Percentiles rank a stretch among this genome's conserved stretches.
These are phyloP conservation scores for Eristalis tenax DNA, from an alignment of 2,888 invertebrate species.

Conservation along the genomic window DNA sequence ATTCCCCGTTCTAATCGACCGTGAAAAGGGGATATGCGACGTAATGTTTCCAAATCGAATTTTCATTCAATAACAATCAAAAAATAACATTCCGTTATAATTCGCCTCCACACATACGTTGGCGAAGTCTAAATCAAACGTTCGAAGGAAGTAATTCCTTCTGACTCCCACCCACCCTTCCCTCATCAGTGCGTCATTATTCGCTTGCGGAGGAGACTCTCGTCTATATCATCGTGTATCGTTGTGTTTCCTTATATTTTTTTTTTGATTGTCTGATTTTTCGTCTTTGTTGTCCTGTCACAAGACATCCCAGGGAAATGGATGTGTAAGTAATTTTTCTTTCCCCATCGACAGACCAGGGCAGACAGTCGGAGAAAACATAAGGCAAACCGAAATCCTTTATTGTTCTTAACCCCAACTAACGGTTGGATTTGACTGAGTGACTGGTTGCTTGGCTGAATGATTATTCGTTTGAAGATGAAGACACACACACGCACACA, in stretches of 20 bases:
- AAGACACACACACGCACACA: constrained; percentile 1
- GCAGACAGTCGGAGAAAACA: background rate
- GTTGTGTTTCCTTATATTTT: background rate
- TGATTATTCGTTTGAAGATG: constrained; percentile 35
- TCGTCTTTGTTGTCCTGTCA: constrained; percentile 14
- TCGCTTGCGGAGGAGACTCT: background rate
- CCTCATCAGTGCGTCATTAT: background rate
- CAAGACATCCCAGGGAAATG: constrained; percentile 31
- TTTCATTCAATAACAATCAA: constrained; percentile 70
- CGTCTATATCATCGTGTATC: constrained; percentile 7
- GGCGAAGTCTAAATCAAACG: constrained; percentile 35
- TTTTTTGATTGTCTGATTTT: constrained; percentile 28
- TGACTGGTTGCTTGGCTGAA: background rate
- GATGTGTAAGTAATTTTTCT: constrained; percentile 58
- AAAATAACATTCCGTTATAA: constrained; percentile 68
- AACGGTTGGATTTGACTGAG: constrained; percentile 27
- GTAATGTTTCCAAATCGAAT: constrained; percentile 67
- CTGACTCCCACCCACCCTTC: background rate
- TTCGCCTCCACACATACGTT: constrained; percentile 20
- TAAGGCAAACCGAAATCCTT: constrained; percentile 34
- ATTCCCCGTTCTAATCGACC: constrained; percentile 65
- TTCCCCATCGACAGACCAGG: background rate
- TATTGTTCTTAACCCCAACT: constrained; percentile 60
- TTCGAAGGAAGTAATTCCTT: constrained; percentile 26
- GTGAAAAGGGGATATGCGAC: constrained; percentile 57